Base-by-base conservation (phyloP, 2,888 invertebrate species). In the Deilephila elpenor region DNA sequence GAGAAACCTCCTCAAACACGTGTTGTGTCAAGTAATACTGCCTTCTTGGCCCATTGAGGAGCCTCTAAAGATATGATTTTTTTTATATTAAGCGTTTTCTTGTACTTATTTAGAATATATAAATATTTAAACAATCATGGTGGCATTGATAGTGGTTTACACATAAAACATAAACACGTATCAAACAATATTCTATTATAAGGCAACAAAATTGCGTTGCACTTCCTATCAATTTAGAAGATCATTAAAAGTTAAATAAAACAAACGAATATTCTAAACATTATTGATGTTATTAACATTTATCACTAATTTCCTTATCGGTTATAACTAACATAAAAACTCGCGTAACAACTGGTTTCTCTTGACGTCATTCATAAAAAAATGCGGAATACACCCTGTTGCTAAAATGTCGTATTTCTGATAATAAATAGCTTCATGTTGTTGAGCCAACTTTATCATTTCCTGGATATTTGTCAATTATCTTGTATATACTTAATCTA, bases 141-240 rank as follows among this genome's bases (percentile, higher is more conserved):
- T 44, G 44, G 14, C 14, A 14, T 44, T 14, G 44, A 44, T 44
- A 14, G 11, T 14, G 44, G 14, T 44, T 11, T 11, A 37, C 7
- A 37, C 1, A 25, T 1, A 25, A 25, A 25, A 25, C 25, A 25
- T 25, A 25, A 37, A 37, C 37, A 37, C 37, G 11, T 37, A 7
- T 37, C 4, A 7, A 37, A 37, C 34, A 37, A 37, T 37, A 7
- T 6, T 37, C 34, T 7, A 37, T 37, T 7, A 37, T 5, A 37
- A 32, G 32, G 3, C 32, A 32, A 37, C 37, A 37, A 37, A 37
- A 44, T 14, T 44, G 11, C 2, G 19, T 3, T 59, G 59, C 11
- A 25, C 34, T 62, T 62, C 62, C 62, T 62, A 62, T n/a, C n/a
- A 19, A 34, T 62, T 62, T 37, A 62, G n/a, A 62, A 62, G 34